Percentiles rank a stretch among this genome's conserved stretches.
Evolutionary conservation across 2,888 invertebrate species (phyloP).

Genomic region (Polydrusus pterygomalis): DNA sequence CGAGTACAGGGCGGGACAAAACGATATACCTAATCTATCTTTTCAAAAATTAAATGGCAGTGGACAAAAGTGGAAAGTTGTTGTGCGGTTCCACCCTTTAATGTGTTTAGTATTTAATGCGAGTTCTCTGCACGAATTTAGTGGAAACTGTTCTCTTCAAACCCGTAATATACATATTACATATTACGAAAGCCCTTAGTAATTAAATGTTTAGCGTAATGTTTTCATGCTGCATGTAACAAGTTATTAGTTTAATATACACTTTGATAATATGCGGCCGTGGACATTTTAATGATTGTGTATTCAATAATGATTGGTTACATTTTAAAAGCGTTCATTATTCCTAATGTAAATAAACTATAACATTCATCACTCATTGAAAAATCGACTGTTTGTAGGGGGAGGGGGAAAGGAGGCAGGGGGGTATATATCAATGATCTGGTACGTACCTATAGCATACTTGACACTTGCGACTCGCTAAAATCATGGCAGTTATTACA

Average conservation of each 20-base stretch:
- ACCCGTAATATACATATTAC: constrained; percentile 47
- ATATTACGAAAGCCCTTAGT: constrained; percentile 48
- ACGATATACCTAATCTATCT: no score
- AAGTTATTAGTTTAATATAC: constrained; percentile 46
- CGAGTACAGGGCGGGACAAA: no score
- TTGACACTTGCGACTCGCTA: no score
- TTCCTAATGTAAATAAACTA: background rate
- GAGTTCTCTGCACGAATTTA: constrained; percentile 38
- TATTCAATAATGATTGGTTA: background rate
- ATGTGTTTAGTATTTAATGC: constrained; percentile 49
- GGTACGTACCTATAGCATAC: no score
- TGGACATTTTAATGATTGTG: constrained; percentile 19
- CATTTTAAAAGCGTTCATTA: background rate
- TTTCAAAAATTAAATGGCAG: no score
- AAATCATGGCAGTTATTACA: no score
- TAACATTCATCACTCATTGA: no score
- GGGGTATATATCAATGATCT: no score
- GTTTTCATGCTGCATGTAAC: constrained; percentile 48
- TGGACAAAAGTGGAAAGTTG: no score
- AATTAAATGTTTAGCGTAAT: constrained; percentile 54
- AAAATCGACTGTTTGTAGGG: no score
- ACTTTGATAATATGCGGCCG: constrained; percentile 28
- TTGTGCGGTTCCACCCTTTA: constrained; percentile 19
- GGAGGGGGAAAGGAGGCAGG: no score
- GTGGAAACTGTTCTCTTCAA: constrained; percentile 50